Base-by-base conservation (phyloP, 2,888 invertebrate genomes). In the Drosophila atripex region DNA sequence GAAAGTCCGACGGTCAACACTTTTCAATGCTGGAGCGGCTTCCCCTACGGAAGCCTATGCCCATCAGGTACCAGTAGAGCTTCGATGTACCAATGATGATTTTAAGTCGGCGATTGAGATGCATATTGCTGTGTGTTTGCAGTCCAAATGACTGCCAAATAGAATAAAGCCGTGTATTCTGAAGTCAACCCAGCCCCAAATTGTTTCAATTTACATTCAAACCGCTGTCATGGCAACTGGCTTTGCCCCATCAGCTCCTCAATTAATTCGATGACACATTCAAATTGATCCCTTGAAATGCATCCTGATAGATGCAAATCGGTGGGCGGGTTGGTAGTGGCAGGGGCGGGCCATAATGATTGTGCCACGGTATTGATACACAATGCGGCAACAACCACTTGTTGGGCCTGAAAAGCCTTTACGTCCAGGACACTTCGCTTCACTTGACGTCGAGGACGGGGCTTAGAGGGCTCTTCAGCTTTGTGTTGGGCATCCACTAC, bases 391-490 rank as follows among this genome's bases (percentile, higher is more conserved):
- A 39, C 60, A 71, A 72, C 72, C 73, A 72, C 73, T 72, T 65
- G 56, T 70, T 61, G 66, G 47, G 32, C 52, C 47, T 25, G 54
- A 47, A 51, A 60, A 61, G 61, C 63, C 71, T 51, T 69, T 60
- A 28, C 14, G 54, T 35, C 41, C 39, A 54, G 74, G 76, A 57
- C 74, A 58, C 71, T 76, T 53, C 55, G 18, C 35, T 35, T n/a
- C 35, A 35, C 35, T 35, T 6, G 28, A 43, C 18, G 51, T 57
- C 64, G 30, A 85, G 69, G 39, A 41, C 35, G 39, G 59, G 58
- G 71, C 59, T 80, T 80, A 58, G 76, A 78, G 80, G 76, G 78
- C 82, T 63, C 80, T 86, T 53, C 47, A 73, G 70, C 46, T 68
- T 43, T 43, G 41, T 9, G 72, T 56, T 69, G 64, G 73, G 71